Conservation (phyloP, 2,888 invertebrate genomes). For the Cryptophagus acutangulus region DNA sequence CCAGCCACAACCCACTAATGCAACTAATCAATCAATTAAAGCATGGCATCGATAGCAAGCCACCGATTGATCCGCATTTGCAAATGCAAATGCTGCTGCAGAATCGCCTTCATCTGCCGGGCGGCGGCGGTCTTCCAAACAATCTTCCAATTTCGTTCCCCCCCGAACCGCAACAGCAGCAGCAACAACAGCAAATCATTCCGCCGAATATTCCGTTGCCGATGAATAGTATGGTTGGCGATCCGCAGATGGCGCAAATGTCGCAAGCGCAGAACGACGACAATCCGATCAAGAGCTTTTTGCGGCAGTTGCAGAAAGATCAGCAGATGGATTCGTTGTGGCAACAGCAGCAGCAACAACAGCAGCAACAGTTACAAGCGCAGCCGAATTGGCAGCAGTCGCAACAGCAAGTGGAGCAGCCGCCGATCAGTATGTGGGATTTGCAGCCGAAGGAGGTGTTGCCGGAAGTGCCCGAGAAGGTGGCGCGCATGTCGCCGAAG, state of each 20-base stretch:
- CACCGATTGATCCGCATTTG: slow-evolving; percentile 48
- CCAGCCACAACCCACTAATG: slow-evolving; percentile 51
- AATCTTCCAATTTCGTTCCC: slow-evolving; percentile 25
- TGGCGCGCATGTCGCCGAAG: slow-evolving; percentile 42
- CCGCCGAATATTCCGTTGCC: neutral
- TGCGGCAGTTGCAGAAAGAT: slow-evolving; percentile 49
- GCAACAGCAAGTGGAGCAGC: slow-evolving; percentile 30
- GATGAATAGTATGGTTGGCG: no score
- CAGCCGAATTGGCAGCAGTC: slow-evolving; percentile 29
- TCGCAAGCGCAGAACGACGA: slow-evolving; percentile 38
- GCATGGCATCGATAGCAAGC: slow-evolving; percentile 36
- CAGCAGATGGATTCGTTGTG: slow-evolving; percentile 38
- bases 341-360: slow-evolving; percentile 31
- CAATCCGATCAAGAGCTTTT: slow-evolving; percentile 51
- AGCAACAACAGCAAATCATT: neutral
- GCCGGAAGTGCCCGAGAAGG: slow-evolving; percentile 23
- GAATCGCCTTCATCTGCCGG: slow-evolving; percentile 35
- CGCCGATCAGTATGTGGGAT: slow-evolving; percentile 44
- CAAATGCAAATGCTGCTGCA: slow-evolving; percentile 52
- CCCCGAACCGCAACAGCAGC: slow-evolving; percentile 12
- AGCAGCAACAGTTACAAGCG: slow-evolving; percentile 8
- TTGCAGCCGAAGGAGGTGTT: slow-evolving; percentile 22
- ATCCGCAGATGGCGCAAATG: slow-evolving; percentile 29
- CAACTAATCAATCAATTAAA: slow-evolving; percentile 55
- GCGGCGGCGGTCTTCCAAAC: slow-evolving; percentile 24